Evolutionary conservation across 1,140 invertebrate genomes (phyloP).

Genomic region (Cyclina sinensis): DNA sequence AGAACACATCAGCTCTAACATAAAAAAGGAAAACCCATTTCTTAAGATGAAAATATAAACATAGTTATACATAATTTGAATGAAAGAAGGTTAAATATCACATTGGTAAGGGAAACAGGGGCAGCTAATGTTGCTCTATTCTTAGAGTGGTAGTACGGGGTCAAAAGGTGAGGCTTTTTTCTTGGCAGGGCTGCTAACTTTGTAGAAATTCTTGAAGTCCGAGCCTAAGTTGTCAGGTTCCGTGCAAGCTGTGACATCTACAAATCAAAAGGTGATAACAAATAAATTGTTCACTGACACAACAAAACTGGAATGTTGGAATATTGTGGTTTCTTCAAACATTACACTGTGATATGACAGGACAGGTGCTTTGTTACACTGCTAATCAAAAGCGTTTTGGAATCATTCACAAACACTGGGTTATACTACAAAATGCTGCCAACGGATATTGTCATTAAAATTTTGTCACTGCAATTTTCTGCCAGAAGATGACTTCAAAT

Average conservation of each 20-base stretch:
- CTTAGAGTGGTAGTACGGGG: conserved; percentile 56
- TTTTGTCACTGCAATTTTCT: too few species aligned
- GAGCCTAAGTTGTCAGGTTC: conserved; percentile 74
- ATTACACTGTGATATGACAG: not conserved
- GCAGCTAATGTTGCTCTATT: not conserved
- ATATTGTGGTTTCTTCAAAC: not conserved
- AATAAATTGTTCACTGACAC: conserved; percentile 26
- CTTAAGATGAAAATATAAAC: too few species aligned
- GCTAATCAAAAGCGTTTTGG: not conserved
- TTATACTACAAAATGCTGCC: not conserved
- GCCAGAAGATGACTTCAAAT: too few species aligned
- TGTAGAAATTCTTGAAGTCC: conserved; percentile 83
- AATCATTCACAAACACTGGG: not conserved
- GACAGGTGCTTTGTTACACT: not conserved
- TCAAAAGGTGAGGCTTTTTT: conserved; percentile 72
- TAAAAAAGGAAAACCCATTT: too few species aligned
- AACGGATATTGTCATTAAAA: not conserved
- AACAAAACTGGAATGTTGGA: conserved; percentile 45
- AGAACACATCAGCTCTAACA: too few species aligned
- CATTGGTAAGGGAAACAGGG: not conserved
- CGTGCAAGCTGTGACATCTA: conserved; percentile 26
- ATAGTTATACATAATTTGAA: too few species aligned
- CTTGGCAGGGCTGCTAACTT: conserved; percentile 79
- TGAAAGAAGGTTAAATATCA: not conserved
- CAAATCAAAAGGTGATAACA: conserved; percentile 43